phyloP scores from a whole-genome alignment of 2,888 invertebrate species.

The Eupelmus urozonus region DNA sequence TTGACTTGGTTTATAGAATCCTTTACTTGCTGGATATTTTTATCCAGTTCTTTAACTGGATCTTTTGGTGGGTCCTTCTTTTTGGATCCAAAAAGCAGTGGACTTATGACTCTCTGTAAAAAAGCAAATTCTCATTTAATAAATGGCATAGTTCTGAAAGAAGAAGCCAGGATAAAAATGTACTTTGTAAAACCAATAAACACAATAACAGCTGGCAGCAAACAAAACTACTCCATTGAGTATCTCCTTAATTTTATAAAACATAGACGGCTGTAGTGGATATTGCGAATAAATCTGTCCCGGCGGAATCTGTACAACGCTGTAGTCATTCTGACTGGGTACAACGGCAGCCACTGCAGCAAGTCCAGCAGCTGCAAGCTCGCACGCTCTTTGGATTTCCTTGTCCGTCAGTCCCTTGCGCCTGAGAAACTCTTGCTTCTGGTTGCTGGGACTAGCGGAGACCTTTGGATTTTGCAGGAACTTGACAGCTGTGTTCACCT shows the following conservation, averaged over 20 bases:
- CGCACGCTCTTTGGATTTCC: conserved; percentile 87
- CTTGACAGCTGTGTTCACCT: conserved; percentile 91
- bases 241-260: conserved; percentile 82
- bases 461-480: conserved; percentile 93
- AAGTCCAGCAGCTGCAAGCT: conserved; percentile 78
- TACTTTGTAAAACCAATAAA: conserved; percentile 91
- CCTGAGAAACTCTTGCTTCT: conserved; percentile 88
- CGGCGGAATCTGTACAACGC: conserved; percentile 69
- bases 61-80: conserved; percentile 84
- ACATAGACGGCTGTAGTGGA: conserved; percentile 73
- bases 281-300: conserved; percentile 64
- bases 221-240: conserved; percentile 86
- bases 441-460: conserved; percentile 84
- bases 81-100: conserved; percentile 84
- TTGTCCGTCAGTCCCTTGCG: conserved; percentile 87
- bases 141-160: conserved; percentile 19
- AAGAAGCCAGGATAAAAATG: conserved; percentile 56
- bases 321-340: conserved; percentile 63
- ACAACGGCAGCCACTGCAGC: not conserved
- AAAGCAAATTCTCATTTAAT: not conserved
- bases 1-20: conserved; percentile 83
- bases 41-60: conserved; percentile 83
- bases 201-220: conserved; percentile 87
- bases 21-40: conserved; percentile 84
- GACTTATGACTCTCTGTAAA: conserved; percentile 82